Evolutionary conservation across 2,888 invertebrate genomes (phyloP).

Genomic region (Drosophila colorata): DNA sequence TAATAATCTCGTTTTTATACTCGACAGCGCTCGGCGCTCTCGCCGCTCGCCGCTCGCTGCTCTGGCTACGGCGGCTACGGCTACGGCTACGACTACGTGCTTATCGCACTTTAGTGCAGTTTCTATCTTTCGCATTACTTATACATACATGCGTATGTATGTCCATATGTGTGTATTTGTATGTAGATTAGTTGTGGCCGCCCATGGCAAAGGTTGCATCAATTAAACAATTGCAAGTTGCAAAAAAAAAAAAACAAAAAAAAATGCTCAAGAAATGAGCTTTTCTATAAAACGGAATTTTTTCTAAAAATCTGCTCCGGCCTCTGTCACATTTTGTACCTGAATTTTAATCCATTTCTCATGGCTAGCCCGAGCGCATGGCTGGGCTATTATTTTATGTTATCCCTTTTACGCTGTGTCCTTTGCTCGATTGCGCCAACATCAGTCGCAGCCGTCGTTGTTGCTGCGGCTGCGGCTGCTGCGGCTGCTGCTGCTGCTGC

Average conservation of each 20-base stretch:
- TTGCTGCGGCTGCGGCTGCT: constrained; percentile 15
- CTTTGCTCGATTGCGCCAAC: constrained; percentile 56
- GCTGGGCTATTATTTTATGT: constrained; percentile 72
- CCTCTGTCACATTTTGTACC: constrained; percentile 55
- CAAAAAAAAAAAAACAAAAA: background rate
- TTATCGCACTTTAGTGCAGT: constrained; percentile 73
- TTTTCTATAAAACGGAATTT: constrained; percentile 10
- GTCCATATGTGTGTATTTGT: background rate
- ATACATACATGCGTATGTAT: constrained; percentile 6
- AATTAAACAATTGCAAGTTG: constrained; percentile 64
- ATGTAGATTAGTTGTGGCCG: constrained; percentile 32
- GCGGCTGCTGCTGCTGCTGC: constrained; percentile 15
- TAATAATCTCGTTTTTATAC: constrained; percentile 78
- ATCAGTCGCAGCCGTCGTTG: constrained; percentile 46
- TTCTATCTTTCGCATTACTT: constrained; percentile 65
- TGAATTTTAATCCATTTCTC: constrained; percentile 73
- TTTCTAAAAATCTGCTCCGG: constrained; percentile 5
- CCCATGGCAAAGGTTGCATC: constrained; percentile 60
- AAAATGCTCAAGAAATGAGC: constrained; percentile 23
- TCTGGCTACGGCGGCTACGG: constrained; percentile 20
- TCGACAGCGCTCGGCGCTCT: constrained; percentile 29
- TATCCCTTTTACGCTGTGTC: constrained; percentile 72
- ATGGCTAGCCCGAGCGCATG: constrained; percentile 43
- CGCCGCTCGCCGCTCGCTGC: constrained; percentile 14
- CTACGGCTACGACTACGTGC: constrained; percentile 61